Base-by-base conservation (phyloP, 2,113 vertebrate species). In the Protobothrops mucrosquamatus region DNA sequence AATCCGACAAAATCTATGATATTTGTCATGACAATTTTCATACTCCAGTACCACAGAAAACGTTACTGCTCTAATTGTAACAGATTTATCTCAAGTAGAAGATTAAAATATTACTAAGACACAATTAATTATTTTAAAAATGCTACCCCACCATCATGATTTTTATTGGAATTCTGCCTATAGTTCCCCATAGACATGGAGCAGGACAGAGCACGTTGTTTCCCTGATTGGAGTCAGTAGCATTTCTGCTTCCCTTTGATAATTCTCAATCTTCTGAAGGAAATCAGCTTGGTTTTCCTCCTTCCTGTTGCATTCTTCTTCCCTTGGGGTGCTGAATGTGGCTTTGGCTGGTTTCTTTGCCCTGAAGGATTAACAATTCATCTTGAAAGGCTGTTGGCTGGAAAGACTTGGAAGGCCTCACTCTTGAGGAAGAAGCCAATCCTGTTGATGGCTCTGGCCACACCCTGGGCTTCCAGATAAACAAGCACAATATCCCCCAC, bases 391-490 rank as follows among this genome's bases (percentile, higher is more conserved):
- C n/a, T 24, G 48, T 59, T 59, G 29, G 43, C 29, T 52, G 23
- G 23, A 52, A 52, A 59, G 34, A 24, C 48, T 34, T n/a, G 18
- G 57, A 52, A 86, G 57, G 57, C 23, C 69, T 86, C 54, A 0
- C 88, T 87, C 56, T 64, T 86, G 74, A 86, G 74, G 74, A 87
- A 64, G 22, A 54, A 23, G n/a, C 74, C 23, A 1, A 8, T 4
- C 54, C 55, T 29, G 52, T 8, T 34, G 46, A 43, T 69, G 86
- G 43, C 10, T 24, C 54, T 51, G 6, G n/a, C 74, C 81, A 89
- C 92, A 64, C 92, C 92, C 92, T 90, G 24, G 34, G 46, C 74
- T 93, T 61, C n/a, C 46, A 90, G 74, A 90, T 86, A 92, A 89
- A 93, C 87, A 64, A 39, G n/a, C 39, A 52, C 51, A 54, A 51